Evolutionary conservation across 2,888 invertebrate species (phyloP), one percentile per base, ranked within the genome.

Genomic region (Acanthacorydalis orientalis): DNA sequence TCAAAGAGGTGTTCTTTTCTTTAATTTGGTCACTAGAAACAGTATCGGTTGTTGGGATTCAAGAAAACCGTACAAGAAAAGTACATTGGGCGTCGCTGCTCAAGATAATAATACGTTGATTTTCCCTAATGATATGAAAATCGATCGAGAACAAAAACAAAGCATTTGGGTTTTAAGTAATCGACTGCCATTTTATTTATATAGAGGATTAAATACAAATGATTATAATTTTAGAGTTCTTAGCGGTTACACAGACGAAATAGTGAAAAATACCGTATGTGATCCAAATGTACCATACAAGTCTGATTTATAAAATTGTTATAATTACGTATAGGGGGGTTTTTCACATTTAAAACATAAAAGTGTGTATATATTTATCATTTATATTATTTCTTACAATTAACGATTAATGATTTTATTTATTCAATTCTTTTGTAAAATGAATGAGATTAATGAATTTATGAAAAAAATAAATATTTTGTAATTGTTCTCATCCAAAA

Each of bases 21-120:
- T 75, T 58, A 86, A 88, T 59, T 72, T 85, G 60, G 83, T 87
- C 0, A 78, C 80, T 45, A 72, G 76, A 48, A 83, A 87, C 57
- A 76, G 79, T 12, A 65, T 89, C 1, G 84, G 80, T 40, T 88
- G 88, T 57, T 88, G 88, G 88, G 80, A 88, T 56, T 78, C 78
- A 0, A 69, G 69, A 1, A 83, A 83, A 55, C 74, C 79, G 0
- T 85, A 85, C 57, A 69, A 66, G 38, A 72, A 74, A 32, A 65
- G 66, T 8, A 80, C 78, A 54, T 64, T 77, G 15, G 81, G 76
- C 0, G 63, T 80, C 2, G 70, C 83, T 1, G 81, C 79, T 0
- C 63, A 66, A 35, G 77, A 78, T 61, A 63, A 70, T 2, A 72
- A 74, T 9, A 76, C 80, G 0, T 65, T 88, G 51, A 68, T 84